A percentile compares a stretch with the other conserved stretches of the same genome.
These are phyloP conservation scores for Drosophila azteca DNA, from an alignment of 1,140 invertebrate genomes.

Conservation along the genomic window DNA sequence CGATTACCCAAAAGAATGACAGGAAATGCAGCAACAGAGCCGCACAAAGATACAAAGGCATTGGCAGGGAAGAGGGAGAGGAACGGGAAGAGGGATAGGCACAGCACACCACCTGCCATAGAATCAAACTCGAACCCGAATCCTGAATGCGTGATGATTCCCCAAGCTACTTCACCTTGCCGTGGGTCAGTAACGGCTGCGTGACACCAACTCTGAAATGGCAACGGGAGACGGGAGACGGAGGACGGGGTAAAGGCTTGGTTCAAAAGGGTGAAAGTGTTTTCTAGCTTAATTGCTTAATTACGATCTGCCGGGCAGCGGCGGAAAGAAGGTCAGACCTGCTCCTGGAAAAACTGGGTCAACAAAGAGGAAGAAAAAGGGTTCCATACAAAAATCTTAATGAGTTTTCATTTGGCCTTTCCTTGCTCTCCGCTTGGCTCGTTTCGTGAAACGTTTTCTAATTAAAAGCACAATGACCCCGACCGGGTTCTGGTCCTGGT, in stretches of 20 bases:
- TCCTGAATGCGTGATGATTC: too few relatives aligned
- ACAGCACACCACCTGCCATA: not conserved
- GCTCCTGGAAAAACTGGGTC: slow-evolving; percentile 57
- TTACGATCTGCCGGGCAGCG: slow-evolving; percentile 37
- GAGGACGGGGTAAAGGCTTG: not conserved
- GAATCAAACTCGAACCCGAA: slow-evolving; percentile 1
- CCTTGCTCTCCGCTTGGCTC: not conserved
- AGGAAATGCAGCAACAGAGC: slow-evolving; percentile 52
- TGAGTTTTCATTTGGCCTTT: slow-evolving; percentile 62
- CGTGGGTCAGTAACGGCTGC: slow-evolving; percentile 63
- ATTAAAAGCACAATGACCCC: slow-evolving; percentile 79
- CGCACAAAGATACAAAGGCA: too few relatives aligned
- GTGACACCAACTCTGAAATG: not conserved
- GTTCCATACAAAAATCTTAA: slow-evolving; percentile 65
- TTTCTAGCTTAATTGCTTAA: slow-evolving; percentile 74
- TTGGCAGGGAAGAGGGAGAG: too few relatives aligned
- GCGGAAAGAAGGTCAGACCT: slow-evolving; percentile 37
- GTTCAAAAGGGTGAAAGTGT: slow-evolving; percentile 65
- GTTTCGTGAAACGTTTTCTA: slow-evolving; percentile 48
- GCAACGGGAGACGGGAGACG: too few relatives aligned
- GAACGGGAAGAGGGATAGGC: too few relatives aligned
- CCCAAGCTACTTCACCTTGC: slow-evolving; percentile 48
- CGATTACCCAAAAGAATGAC: slow-evolving; percentile 55
- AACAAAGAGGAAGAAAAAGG: slow-evolving; percentile 58
- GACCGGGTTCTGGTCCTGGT: slow-evolving; percentile 6